phyloP scores from a whole-genome alignment of 2,113 vertebrate species.

The Rhinolophus sinicus region DNA sequence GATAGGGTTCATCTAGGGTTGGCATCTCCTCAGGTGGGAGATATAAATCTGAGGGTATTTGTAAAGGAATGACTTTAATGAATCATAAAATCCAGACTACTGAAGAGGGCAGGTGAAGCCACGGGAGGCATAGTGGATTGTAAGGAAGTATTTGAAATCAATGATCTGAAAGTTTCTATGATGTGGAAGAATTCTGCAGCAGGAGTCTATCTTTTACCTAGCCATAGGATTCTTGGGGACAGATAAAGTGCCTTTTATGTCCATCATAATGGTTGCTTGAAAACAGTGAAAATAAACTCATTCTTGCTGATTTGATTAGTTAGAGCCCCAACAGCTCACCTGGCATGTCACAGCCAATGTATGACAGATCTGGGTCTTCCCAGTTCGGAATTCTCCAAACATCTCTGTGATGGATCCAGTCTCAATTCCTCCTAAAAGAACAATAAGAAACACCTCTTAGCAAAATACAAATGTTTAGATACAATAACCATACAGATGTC shows the following conservation, averaged over 20 bases:
- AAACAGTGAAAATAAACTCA: background rate
- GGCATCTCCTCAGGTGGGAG: background rate
- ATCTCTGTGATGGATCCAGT: constrained; percentile 99
- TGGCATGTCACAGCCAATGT: constrained; percentile 98
- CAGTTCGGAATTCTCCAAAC: constrained; percentile 98
- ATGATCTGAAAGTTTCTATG: background rate
- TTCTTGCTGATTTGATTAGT: constrained; percentile 15
- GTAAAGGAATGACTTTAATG: background rate
- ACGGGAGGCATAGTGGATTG: background rate
- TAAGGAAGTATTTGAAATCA: constrained; percentile 43
- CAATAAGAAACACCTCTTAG: constrained; percentile 38
- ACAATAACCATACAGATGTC: background rate
- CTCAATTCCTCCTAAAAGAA: constrained; percentile 93
- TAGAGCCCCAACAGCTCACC: constrained; percentile 80
- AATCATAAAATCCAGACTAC: constrained; percentile 1
- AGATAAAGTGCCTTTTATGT: background rate
- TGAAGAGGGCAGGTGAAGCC: background rate
- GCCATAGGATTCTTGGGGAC: background rate
- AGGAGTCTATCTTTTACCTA: background rate
- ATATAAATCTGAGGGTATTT: background rate
- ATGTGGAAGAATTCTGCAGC: background rate
- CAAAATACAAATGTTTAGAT: background rate
- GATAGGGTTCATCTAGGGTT: background rate
- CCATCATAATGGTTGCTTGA: background rate
- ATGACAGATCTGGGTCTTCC: constrained; percentile 98